Evolutionary conservation across 2,888 invertebrate genomes (phyloP).

Genomic region (Nezara viridula): DNA sequence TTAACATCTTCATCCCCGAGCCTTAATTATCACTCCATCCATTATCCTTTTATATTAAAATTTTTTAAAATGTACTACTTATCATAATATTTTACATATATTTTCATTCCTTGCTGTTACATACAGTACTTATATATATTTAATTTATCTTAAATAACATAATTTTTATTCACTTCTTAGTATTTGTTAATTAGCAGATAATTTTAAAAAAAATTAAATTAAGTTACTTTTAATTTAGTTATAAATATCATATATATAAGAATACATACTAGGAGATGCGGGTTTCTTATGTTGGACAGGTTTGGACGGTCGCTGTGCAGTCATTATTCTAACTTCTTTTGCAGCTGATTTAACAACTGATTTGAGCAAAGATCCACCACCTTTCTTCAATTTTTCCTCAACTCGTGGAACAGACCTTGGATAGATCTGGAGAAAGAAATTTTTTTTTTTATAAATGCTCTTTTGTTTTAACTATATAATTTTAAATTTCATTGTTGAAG

Average conservation of each 20-base stretch:
- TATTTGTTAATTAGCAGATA: too few species aligned
- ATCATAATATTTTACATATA: too few species aligned
- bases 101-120: too few species aligned
- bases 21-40: too few species aligned
- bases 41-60: too few species aligned
- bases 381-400: slow-evolving; percentile 57
- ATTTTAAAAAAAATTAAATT: too few species aligned
- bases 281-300: slow-evolving; percentile 52
- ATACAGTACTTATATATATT: too few species aligned
- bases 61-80: too few species aligned
- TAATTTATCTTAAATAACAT: too few species aligned
- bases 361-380: slow-evolving; percentile 67
- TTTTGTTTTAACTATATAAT: neutral
- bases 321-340: slow-evolving; percentile 66
- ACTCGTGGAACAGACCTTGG: slow-evolving; percentile 55
- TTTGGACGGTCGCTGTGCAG: slow-evolving; percentile 60
- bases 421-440: slow-evolving; percentile 49
- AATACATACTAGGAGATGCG: slow-evolving; percentile 49
- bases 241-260: too few species aligned
- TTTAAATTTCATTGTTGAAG: neutral
- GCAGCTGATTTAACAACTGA: slow-evolving; percentile 68
- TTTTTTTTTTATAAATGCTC: neutral
- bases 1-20: too few species aligned
- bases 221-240: neutral
- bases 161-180: too few species aligned